Percentiles rank a stretch among this genome's conserved stretches.
Evolutionary conservation across 1,140 invertebrate species (phyloP).

Genomic region (Euura lappo): DNA sequence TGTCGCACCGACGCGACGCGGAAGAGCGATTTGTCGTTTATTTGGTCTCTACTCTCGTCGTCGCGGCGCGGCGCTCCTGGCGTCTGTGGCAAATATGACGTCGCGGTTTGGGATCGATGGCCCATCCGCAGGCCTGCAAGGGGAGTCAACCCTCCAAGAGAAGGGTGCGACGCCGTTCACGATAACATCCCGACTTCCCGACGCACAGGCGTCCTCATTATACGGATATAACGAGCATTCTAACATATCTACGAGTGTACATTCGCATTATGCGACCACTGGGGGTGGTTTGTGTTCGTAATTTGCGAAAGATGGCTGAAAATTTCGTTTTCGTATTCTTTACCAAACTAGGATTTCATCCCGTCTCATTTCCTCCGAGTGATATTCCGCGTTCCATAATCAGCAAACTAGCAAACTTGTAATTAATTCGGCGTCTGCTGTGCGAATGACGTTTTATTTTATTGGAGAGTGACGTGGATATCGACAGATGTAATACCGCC

Average conservation of each 20-base stretch:
- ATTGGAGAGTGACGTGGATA: conserved; percentile 47
- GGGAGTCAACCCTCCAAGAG: no score
- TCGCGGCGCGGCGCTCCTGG: not conserved
- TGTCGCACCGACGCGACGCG: not conserved
- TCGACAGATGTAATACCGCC: conserved; percentile 49
- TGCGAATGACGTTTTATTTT: conserved; percentile 40
- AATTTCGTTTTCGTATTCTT: no score
- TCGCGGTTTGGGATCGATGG: not conserved
- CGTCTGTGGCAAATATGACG: not conserved
- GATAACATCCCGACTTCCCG: no score
- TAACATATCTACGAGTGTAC: not conserved
- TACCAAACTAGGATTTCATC: no score
- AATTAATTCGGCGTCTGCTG: conserved; percentile 41
- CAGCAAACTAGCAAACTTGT: conserved; percentile 36
- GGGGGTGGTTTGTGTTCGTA: no score
- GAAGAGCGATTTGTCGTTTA: not conserved
- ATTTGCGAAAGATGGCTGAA: no score
- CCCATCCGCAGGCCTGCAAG: not conserved
- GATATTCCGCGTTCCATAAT: no score
- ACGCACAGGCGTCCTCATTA: not conserved
- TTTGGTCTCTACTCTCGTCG: not conserved
- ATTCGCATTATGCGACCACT: no score
- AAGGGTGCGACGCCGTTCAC: no score
- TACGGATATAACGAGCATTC: not conserved
- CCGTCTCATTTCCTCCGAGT: no score